phyloP scores from a whole-genome alignment of 2,797 vertebrate species.

The Emydoidea blandingii region DNA sequence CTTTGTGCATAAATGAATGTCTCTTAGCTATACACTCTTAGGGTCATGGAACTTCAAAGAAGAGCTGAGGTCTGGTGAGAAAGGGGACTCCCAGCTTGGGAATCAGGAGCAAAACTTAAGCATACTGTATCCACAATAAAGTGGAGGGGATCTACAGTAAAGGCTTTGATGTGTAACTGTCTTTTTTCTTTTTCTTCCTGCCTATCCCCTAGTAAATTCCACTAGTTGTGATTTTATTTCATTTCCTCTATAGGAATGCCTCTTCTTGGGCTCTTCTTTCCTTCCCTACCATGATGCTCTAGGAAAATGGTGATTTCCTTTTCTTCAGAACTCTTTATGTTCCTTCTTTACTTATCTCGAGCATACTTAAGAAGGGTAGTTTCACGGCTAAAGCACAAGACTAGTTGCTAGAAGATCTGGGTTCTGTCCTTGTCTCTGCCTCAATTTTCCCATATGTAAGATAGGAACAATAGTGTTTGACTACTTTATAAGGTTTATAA shows the following conservation, averaged over 20 bases:
- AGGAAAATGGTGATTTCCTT: background rate
- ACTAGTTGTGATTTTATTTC: background rate
- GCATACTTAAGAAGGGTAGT: background rate
- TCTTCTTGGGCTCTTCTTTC: background rate
- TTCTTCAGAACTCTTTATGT: background rate
- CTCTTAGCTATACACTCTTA: background rate
- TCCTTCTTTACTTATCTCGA: background rate
- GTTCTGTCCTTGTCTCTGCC: background rate
- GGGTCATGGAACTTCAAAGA: slow-evolving; percentile 3
- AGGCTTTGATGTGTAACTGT: background rate
- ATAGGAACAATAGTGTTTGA: background rate
- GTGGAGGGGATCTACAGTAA: background rate
- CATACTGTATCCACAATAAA: background rate
- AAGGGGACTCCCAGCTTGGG: background rate
- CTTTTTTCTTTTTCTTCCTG: background rate
- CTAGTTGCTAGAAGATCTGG: background rate
- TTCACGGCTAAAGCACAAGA: background rate
- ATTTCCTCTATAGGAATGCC: background rate
- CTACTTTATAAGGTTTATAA: background rate
- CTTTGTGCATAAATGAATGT: slow-evolving; percentile 10
- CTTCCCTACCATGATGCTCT: background rate
- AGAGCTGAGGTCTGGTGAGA: background rate
- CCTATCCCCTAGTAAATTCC: background rate
- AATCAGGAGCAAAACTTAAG: background rate
- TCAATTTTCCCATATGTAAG: background rate